Evolutionary conservation across 2,797 vertebrate genomes (phyloP), one percentile per base, ranked within the genome.

Genomic region (Odontamblyopus lacepedii): DNA sequence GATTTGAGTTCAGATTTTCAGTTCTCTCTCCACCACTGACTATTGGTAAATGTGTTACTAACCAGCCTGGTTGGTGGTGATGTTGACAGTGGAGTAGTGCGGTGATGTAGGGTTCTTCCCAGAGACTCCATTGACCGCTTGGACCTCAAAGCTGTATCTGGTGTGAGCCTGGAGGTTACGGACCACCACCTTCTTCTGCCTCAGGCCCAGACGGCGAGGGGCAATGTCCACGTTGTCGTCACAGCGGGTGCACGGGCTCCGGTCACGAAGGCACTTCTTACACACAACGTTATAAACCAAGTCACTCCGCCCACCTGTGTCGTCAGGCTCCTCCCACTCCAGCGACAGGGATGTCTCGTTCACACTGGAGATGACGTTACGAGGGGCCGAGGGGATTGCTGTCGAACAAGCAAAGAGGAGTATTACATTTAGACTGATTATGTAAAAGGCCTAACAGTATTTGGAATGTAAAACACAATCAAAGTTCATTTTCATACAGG

Each of bases 111-210:
- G 94, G 81, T 93, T 98, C 83, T 97, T 99, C 93, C 78, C 95
- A 0, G 98, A 99, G 38, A 99, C 97, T 0, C 98, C 97, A 0
- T 99, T 99, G 81, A 99, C 97, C 0, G 97, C 98, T 86, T 99
- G 98, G 87, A 99, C 95, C 94, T 99, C 98, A 0, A 99, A 99
- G 83, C 96, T 97, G 90, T 99, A 99, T 86, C 95, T 97, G 0
- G 97, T 99, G 91, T 99, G 98, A 29, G 98, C 98, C 92, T 98
- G 95, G 83, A 99, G 94, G 69, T 98, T 97, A 88, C 97, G 95
- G 90, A 99, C 94, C 74, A 97, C 96, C 74, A 98, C 96, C 77
- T 92, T 95, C 75, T 92, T 93, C 86, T 96, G 95, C 0, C 95
- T 94, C 83, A 99, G 94, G 76, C 98, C 98, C n/a, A 98, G 94